Percentiles rank a stretch among this genome's conserved stretches.
Evolutionary conservation across 2,888 invertebrate species (phyloP).

Genomic region (Euplagia quadripunctaria): DNA sequence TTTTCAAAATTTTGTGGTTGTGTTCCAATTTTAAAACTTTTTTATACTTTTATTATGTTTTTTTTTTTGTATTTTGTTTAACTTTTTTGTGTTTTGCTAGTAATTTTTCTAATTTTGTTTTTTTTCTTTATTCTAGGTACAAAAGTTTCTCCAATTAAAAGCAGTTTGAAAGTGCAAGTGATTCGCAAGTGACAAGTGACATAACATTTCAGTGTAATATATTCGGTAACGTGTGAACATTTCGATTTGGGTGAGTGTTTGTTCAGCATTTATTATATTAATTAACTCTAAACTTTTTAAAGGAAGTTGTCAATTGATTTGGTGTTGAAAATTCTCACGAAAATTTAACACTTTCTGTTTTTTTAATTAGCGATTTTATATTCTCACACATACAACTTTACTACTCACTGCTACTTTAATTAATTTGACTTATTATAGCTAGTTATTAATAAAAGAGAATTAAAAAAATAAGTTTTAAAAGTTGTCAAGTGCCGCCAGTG

Average conservation of each 20-base stretch:
- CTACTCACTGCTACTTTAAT: too few relatives aligned
- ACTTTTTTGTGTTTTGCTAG: constrained; percentile 11
- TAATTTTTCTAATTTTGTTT: constrained; percentile 27
- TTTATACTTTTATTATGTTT: constrained; percentile 3
- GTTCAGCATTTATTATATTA: constrained; percentile 41
- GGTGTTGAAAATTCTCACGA: constrained; percentile 39
- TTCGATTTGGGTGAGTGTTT: constrained; percentile 65
- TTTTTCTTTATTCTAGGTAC: constrained; percentile 26
- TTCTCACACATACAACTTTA: constrained; percentile 10
- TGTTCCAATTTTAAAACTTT: constrained; percentile 2
- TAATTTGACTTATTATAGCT: too few relatives aligned
- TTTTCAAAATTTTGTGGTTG: constrained; percentile 7
- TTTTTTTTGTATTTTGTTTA: constrained; percentile 4
- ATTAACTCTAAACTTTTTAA: constrained; percentile 38
- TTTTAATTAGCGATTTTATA: background rate
- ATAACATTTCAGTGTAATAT: constrained; percentile 59
- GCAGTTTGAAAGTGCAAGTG: constrained; percentile 61
- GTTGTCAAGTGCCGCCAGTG: background rate
- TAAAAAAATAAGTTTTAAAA: background rate
- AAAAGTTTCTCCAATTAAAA: constrained; percentile 46
- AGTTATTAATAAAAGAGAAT: background rate
- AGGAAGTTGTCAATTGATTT: constrained; percentile 50
- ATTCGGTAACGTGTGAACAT: constrained; percentile 60
- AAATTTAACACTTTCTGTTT: constrained; percentile 21
- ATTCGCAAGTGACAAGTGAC: constrained; percentile 58